Conservation (phyloP, 1,140 invertebrate species). For the Eupristina koningsbergeri region DNA sequence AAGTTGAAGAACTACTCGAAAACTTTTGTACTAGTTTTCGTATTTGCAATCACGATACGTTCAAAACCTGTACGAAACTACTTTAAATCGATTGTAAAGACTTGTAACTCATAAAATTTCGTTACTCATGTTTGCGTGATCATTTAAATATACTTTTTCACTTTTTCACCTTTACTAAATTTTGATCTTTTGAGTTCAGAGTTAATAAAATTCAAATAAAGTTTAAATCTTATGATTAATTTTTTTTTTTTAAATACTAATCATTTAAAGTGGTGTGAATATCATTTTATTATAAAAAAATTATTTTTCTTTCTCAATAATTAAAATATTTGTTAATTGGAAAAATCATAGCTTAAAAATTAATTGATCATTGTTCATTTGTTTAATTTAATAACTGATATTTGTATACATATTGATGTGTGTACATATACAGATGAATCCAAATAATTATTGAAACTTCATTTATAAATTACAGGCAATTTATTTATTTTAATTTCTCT, state of each 20-base stretch:
- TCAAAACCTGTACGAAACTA: background rate
- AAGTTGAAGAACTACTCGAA: conserved; percentile 45
- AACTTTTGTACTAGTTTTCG: conserved; percentile 44
- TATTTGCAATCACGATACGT: conserved; percentile 16
- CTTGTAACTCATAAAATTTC: conserved; percentile 27
- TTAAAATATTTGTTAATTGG: no score
- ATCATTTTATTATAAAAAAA: no score
- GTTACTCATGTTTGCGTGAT: conserved; percentile 23
- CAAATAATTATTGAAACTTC: no score
- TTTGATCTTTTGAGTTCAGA: conserved; percentile 33
- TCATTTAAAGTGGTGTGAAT: no score
- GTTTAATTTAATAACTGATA: no score
- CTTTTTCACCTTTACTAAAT: background rate
- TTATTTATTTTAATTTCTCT: no score
- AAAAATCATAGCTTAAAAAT: no score
- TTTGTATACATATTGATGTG: no score
- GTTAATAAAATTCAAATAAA: background rate
- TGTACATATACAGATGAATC: no score
- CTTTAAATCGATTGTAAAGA: conserved; percentile 16
- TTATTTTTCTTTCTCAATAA: no score
- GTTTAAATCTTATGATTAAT: background rate
- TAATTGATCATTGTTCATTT: no score
- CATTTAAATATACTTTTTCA: background rate
- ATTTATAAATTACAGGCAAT: background rate
- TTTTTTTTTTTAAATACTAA: background rate